phyloP scores from a whole-genome alignment of 37 sponge, comb jelly and placozoan species.

The Axinella damicornis region DNA sequence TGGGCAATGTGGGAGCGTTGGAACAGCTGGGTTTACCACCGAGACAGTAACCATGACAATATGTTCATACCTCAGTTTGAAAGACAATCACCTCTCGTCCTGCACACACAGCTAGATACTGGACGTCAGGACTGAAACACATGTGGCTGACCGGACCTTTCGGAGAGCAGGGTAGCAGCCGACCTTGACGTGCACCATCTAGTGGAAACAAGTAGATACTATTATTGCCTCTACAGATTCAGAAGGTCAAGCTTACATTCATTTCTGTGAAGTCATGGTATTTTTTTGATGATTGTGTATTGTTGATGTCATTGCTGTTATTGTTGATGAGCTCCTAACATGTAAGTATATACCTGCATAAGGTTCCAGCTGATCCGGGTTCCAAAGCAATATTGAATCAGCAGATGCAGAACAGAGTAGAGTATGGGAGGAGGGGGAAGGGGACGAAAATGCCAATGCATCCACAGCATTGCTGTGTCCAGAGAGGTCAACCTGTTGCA shows the following conservation, averaged over 20 bases:
- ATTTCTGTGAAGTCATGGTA: too few species aligned
- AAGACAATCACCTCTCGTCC: conserved; percentile 40
- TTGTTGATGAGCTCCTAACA: background rate
- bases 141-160: conserved; percentile 3
- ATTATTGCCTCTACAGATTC: too few species aligned
- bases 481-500: too few species aligned
- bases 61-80: conserved; percentile 16
- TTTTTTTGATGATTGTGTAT: too few species aligned
- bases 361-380: conserved; percentile 19
- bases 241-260: too few species aligned
- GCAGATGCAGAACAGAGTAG: conserved; percentile 70
- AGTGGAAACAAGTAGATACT: too few species aligned
- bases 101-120: conserved; percentile 41
- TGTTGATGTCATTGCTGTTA: too few species aligned
- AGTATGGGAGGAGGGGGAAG: conserved; percentile 3
- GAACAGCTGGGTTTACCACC: too few species aligned
- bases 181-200: too few species aligned
- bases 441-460: background rate
- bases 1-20: too few species aligned
- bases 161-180: background rate
- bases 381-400: conserved; percentile 66
- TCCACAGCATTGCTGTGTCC: too few species aligned
- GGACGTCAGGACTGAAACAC: conserved; percentile 37
- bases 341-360: background rate
- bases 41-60: too few species aligned